Conservation (phyloP, 2,797 vertebrate species). For the Cacajao melanocephalus region DNA sequence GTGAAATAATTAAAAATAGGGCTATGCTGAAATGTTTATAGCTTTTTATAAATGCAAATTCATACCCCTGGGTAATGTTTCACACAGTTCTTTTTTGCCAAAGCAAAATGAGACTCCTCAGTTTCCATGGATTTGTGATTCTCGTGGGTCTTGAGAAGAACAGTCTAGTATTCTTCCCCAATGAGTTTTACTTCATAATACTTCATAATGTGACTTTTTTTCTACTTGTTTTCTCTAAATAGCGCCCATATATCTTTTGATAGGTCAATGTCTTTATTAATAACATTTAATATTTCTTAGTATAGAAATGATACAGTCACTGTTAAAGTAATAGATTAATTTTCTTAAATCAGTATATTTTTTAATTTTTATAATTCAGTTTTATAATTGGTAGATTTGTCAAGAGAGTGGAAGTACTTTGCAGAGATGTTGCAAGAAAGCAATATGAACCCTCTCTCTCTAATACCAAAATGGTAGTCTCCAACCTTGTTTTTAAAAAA, state of each 20-base stretch:
- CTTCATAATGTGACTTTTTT: slow-evolving; percentile 31
- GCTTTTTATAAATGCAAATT: slow-evolving; percentile 56
- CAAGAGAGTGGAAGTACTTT: slow-evolving; percentile 17
- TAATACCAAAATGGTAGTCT: neutral
- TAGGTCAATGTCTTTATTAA: slow-evolving; percentile 35
- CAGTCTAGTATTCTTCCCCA: neutral
- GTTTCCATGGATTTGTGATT: slow-evolving; percentile 63
- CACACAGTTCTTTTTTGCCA: neutral
- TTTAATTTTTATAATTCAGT: slow-evolving; percentile 20
- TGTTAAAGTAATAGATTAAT: slow-evolving; percentile 28
- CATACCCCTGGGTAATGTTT: neutral
- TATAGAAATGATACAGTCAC: neutral
- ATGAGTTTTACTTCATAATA: slow-evolving; percentile 18
- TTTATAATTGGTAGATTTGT: slow-evolving; percentile 44
- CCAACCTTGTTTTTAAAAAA: neutral
- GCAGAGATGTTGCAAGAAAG: neutral
- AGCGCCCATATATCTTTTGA: neutral
- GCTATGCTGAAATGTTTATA: neutral
- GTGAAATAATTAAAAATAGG: slow-evolving; percentile 23
- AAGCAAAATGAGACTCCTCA: slow-evolving; percentile 47
- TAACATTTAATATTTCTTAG: slow-evolving; percentile 47
- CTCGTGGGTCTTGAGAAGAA: slow-evolving; percentile 42
- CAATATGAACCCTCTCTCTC: neutral
- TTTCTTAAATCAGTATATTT: slow-evolving; percentile 17
- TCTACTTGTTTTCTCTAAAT: slow-evolving; percentile 7